phyloP scores from a whole-genome alignment of 1,140 invertebrate genomes.

The Pygmarrhopalites habei region DNA sequence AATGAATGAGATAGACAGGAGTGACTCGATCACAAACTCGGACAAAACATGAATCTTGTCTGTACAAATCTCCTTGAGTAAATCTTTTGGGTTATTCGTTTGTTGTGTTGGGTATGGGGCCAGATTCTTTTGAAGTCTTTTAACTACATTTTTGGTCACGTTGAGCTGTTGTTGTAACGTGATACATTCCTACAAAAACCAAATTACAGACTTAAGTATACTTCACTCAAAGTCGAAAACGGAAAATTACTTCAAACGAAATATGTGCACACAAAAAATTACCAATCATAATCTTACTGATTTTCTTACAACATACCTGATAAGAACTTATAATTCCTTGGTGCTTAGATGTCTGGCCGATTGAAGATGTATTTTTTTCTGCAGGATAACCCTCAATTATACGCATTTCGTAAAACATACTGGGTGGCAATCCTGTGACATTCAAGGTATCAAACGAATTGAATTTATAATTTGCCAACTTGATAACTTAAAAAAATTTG shows the following conservation, averaged over 20 bases:
- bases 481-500: too few species aligned
- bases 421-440: too few species aligned
- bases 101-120: slow-evolving; percentile 25
- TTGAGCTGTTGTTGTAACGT: slow-evolving; percentile 73
- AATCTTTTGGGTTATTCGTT: slow-evolving; percentile 25
- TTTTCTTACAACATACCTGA: too few species aligned
- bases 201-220: too few species aligned
- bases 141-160: slow-evolving; percentile 62
- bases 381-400: too few species aligned
- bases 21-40: slow-evolving; percentile 69
- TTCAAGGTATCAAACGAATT: too few species aligned
- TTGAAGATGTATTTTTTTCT: too few species aligned
- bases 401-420: too few species aligned
- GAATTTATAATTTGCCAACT: too few species aligned
- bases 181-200: slow-evolving; percentile 60
- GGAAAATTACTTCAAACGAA: neutral
- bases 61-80: slow-evolving; percentile 54
- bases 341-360: too few species aligned
- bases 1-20: slow-evolving; percentile 50
- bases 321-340: slow-evolving; percentile 68
- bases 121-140: slow-evolving; percentile 55
- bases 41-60: slow-evolving; percentile 72
- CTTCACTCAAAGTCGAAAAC: neutral
- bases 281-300: too few species aligned
- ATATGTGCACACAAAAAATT: neutral